Evolutionary conservation across 1,140 invertebrate species (phyloP).

Genomic region (Neodiprion fabricii): DNA sequence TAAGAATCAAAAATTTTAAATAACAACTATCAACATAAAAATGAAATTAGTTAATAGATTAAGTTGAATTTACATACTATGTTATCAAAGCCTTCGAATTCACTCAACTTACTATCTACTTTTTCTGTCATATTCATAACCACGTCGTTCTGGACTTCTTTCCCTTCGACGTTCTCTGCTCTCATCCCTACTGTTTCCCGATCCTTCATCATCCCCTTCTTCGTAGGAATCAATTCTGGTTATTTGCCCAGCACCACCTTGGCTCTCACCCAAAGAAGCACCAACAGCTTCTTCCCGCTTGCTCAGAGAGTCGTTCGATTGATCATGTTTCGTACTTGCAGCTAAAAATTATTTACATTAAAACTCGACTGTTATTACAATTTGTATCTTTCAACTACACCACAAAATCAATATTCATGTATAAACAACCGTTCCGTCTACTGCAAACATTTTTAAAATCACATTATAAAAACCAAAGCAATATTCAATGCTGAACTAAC

Average conservation of each 20-base stretch:
- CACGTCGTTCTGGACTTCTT: slow-evolving; percentile 46
- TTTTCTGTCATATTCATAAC: slow-evolving; percentile 54
- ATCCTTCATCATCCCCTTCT: slow-evolving; percentile 55
- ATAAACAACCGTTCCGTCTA: too few relatives aligned
- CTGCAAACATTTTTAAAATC: too few relatives aligned
- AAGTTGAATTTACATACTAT: slow-evolving; percentile 5
- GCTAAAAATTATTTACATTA: slow-evolving; percentile 31
- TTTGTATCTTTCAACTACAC: neutral
- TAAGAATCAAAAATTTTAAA: slow-evolving; percentile 23
- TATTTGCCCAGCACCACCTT: slow-evolving; percentile 36
- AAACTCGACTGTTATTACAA: neutral
- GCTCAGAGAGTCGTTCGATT: slow-evolving; percentile 43
- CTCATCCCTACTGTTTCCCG: slow-evolving; percentile 52
- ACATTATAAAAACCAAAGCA: neutral
- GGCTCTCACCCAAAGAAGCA: slow-evolving; percentile 49
- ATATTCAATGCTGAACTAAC: slow-evolving; percentile 33
- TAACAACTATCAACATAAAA: slow-evolving; percentile 12
- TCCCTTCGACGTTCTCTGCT: slow-evolving; percentile 55
- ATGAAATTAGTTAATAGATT: neutral
- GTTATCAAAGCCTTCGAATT: neutral
- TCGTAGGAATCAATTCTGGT: slow-evolving; percentile 55
- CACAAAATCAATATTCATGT: neutral
- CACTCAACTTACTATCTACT: slow-evolving; percentile 43
- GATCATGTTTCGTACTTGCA: slow-evolving; percentile 40
- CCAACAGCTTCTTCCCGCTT: slow-evolving; percentile 58